These are phyloP conservation scores for Brachypteracias leptosomus DNA, from an alignment of 2,113 vertebrate genomes.

Conservation along the genomic window DNA sequence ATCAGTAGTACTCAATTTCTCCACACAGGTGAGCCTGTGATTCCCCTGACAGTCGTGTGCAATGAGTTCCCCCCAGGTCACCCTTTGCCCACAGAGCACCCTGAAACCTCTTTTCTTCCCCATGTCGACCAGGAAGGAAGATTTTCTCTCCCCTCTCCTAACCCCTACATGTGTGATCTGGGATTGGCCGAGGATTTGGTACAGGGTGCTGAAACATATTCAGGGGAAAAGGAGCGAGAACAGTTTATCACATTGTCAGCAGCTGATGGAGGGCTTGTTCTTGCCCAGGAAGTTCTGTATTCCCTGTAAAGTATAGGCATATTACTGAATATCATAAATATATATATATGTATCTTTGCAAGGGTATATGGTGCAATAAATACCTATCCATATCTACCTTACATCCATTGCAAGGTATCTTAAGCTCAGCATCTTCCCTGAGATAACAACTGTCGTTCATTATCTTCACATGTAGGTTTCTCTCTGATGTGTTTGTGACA, in stretches of 20 bases:
- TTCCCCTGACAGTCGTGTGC: neutral
- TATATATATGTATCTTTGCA: neutral
- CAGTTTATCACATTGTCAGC: neutral
- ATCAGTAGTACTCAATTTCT: neutral
- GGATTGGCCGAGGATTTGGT: neutral
- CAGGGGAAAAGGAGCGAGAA: neutral
- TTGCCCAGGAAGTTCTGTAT: neutral
- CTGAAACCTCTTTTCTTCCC: neutral
- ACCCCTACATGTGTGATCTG: neutral
- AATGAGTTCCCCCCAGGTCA: neutral
- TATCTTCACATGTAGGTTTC: neutral
- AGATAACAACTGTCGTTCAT: conserved; percentile 39
- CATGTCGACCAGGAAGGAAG: neutral
- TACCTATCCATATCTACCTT: too few species aligned
- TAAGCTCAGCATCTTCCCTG: neutral
- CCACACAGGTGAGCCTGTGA: neutral
- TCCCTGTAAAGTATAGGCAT: neutral
- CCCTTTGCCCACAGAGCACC: neutral
- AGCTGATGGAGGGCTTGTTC: neutral
- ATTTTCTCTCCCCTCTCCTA: neutral
- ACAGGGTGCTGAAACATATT: neutral
- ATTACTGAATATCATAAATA: neutral
- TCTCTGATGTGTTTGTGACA: neutral
- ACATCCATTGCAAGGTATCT: neutral
- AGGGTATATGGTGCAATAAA: neutral